Conservation (phyloP, 2,888 invertebrate genomes). For the Hipparchia semele region DNA sequence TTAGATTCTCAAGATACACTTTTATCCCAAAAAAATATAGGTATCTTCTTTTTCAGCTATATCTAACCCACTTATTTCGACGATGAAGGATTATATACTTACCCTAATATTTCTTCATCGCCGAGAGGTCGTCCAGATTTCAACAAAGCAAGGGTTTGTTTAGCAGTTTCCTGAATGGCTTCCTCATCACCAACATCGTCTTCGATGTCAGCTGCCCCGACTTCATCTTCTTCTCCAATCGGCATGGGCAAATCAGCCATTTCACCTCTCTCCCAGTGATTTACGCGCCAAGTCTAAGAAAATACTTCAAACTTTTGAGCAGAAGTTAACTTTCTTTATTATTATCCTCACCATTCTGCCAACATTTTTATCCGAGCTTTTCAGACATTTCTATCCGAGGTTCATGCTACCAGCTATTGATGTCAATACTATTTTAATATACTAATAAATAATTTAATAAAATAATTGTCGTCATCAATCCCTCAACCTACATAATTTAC, state of each 20-base stretch:
- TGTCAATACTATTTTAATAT: too few relatives aligned
- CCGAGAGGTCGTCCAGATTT: constrained; percentile 57
- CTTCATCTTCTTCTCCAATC: constrained; percentile 58
- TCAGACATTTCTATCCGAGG: too few relatives aligned
- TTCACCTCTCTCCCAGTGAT: constrained; percentile 68
- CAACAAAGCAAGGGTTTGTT: constrained; percentile 57
- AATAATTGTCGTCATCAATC: too few relatives aligned
- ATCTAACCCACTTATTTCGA: not conserved
- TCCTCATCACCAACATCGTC: constrained; percentile 64
- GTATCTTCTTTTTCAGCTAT: not conserved
- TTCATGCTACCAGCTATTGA: too few relatives aligned
- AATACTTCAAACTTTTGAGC: not conserved
- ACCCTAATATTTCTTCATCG: constrained; percentile 68
- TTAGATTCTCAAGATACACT: too few relatives aligned
- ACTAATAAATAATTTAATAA: too few relatives aligned
- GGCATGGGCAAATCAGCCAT: constrained; percentile 51
- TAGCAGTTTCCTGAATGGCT: constrained; percentile 54
- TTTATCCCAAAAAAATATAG: not conserved
- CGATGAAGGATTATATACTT: constrained; percentile 41
- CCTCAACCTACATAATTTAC: too few relatives aligned
- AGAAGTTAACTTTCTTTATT: not conserved
- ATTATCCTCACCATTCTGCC: not conserved
- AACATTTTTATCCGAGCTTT: too few relatives aligned
- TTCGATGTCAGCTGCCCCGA: constrained; percentile 49
- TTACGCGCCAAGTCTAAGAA: constrained; percentile 59